Percentiles rank a stretch among this genome's conserved stretches.
Evolutionary conservation across 2,113 vertebrate species (phyloP).

Genomic region (Calyptomena viridis): DNA sequence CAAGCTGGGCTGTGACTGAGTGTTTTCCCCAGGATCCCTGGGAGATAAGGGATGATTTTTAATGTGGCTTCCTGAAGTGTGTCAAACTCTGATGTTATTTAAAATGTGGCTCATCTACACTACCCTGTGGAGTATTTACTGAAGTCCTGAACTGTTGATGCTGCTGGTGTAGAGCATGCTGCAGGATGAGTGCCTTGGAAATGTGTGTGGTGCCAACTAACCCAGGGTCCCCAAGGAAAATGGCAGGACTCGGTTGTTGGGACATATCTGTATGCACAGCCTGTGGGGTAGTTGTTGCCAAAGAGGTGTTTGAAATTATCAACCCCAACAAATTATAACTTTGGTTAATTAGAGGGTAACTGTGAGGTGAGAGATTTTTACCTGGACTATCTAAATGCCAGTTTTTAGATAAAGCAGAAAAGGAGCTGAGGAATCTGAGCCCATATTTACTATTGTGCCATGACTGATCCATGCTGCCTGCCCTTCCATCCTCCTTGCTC

Average conservation of each 20-base stretch:
- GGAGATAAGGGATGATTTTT: constrained; percentile 9
- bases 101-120: background rate
- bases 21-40: background rate
- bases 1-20: background rate
- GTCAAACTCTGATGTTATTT: constrained; percentile 3
- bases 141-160: background rate
- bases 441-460: background rate
- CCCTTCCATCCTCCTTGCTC: background rate
- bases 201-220: background rate
- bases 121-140: background rate
- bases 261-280: rapidly evolving
- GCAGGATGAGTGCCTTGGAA: background rate
- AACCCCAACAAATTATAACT: background rate
- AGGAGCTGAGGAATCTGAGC: background rate
- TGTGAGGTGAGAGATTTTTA: background rate
- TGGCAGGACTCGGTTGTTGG: background rate
- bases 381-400: background rate
- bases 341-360: background rate
- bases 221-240: background rate
- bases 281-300: background rate
- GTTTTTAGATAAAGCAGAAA: background rate
- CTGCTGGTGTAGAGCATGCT: background rate
- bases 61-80: constrained; percentile 17
- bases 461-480: background rate
- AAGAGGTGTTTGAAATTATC: background rate